Evolutionary conservation across 1,140 invertebrate species (phyloP).

Genomic region (Drosophila sturtevanti): DNA sequence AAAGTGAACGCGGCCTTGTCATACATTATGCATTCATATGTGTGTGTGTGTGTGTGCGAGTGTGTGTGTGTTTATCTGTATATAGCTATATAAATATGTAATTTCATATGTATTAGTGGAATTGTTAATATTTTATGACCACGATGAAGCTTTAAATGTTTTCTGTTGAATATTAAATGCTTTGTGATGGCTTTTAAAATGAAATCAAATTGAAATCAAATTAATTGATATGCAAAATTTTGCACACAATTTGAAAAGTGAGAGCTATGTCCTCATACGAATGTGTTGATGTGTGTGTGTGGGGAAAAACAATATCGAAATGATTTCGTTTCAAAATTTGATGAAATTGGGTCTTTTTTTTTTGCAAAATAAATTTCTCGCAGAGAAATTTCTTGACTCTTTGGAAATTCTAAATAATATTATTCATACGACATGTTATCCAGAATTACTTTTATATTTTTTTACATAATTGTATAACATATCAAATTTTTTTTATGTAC

Average conservation of each 20-base stretch:
- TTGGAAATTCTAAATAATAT: neutral
- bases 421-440: no score
- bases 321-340: no score
- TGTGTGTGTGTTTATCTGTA: neutral
- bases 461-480: neutral
- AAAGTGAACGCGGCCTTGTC: constrained; percentile 25
- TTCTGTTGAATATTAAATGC: constrained; percentile 31
- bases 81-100: neutral
- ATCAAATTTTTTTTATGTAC: no score
- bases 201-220: constrained; percentile 23
- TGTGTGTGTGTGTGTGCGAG: neutral
- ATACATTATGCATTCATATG: constrained; percentile 27
- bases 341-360: no score
- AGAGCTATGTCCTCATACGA: no score
- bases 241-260: neutral
- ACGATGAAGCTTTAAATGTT: constrained; percentile 29
- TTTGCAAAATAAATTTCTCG: no score
- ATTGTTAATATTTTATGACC: constrained; percentile 32
- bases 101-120: neutral
- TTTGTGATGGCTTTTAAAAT: constrained; percentile 36
- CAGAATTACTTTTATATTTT: no score
- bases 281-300: neutral
- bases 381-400: neutral
- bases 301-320: neutral
- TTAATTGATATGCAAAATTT: constrained; percentile 15